These are phyloP conservation scores for Coluber constrictor DNA, from an alignment of 2,797 vertebrate genomes.

Conservation along the genomic window DNA sequence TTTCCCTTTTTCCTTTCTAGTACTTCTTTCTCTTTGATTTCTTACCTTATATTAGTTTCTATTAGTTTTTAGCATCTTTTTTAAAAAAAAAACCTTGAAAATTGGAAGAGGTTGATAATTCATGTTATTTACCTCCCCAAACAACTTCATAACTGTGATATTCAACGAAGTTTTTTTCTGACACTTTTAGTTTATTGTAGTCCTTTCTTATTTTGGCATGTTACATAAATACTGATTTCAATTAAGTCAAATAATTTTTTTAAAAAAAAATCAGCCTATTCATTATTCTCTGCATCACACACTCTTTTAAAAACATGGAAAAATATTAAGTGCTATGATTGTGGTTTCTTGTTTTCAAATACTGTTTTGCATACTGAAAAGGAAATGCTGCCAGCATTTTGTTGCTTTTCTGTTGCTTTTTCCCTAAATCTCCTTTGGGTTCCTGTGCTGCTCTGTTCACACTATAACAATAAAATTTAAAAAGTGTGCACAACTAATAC, in stretches of 20 bases:
- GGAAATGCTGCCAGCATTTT: constrained; percentile 27
- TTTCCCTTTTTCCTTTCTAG: not conserved
- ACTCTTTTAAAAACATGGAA: constrained; percentile 35
- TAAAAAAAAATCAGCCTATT: constrained; percentile 53
- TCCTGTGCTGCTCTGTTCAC: not conserved
- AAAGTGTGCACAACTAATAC: not conserved
- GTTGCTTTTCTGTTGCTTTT: constrained; percentile 17
- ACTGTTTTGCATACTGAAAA: not conserved
- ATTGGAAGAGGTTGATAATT: constrained; percentile 73
- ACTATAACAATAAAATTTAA: not conserved
- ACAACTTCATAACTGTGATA: constrained; percentile 63
- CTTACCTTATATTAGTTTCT: not conserved
- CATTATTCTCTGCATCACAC: constrained; percentile 20
- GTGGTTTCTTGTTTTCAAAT: constrained; percentile 45
- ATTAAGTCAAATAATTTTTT: constrained; percentile 55
- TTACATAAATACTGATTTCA: constrained; percentile 62
- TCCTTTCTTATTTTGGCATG: constrained; percentile 59
- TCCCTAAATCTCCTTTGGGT: constrained; percentile 21
- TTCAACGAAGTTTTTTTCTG: constrained; percentile 57
- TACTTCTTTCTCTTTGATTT: not conserved
- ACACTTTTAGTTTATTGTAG: constrained; percentile 55
- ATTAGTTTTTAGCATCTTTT: not conserved
- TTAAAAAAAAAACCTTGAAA: not conserved
- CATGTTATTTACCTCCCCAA: constrained; percentile 70
- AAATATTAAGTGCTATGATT: constrained; percentile 55